phyloP scores from a whole-genome alignment of 2,888 invertebrate species.

The Mesochorus sp. region DNA sequence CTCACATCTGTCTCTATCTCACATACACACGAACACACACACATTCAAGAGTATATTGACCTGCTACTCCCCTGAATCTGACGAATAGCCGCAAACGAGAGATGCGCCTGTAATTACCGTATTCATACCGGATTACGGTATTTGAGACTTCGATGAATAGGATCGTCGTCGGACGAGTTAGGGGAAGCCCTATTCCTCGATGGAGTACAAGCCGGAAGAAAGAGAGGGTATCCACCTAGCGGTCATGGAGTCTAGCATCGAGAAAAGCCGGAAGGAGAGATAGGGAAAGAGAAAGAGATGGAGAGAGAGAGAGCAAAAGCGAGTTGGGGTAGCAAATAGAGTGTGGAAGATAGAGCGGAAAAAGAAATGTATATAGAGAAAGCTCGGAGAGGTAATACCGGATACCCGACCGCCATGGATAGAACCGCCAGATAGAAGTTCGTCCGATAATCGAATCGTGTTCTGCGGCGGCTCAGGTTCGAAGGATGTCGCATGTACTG shows the following conservation, averaged over 20 bases:
- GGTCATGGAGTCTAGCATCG: constrained; percentile 54
- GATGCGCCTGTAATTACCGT: constrained; percentile 73
- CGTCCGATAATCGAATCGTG: constrained; percentile 74
- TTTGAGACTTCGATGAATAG: constrained; percentile 66
- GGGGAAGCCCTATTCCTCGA: constrained; percentile 9
- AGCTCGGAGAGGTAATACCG: constrained; percentile 50
- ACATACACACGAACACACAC: constrained; percentile 6
- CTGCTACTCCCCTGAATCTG: constrained; percentile 54
- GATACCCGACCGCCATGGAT: constrained; percentile 57
- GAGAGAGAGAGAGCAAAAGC: no score
- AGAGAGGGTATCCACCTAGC: constrained; percentile 40
- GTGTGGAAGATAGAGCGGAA: constrained; percentile 13
- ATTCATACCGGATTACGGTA: constrained; percentile 74
- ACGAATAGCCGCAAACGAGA: constrained; percentile 66
- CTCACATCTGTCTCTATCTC: background rate
- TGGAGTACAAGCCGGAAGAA: constrained; percentile 36
- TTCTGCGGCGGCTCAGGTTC: constrained; percentile 45
- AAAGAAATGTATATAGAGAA: constrained; percentile 14
- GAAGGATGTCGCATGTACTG: background rate
- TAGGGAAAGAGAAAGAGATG: no score
- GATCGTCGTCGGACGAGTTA: constrained; percentile 43
- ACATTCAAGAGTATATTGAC: constrained; percentile 42
- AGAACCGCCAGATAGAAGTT: constrained; percentile 72
- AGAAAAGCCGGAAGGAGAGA: constrained; percentile 44
- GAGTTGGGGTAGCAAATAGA: constrained; percentile 18